Conservation (phyloP, 2,113 vertebrate species). For the Chauna torquata region DNA sequence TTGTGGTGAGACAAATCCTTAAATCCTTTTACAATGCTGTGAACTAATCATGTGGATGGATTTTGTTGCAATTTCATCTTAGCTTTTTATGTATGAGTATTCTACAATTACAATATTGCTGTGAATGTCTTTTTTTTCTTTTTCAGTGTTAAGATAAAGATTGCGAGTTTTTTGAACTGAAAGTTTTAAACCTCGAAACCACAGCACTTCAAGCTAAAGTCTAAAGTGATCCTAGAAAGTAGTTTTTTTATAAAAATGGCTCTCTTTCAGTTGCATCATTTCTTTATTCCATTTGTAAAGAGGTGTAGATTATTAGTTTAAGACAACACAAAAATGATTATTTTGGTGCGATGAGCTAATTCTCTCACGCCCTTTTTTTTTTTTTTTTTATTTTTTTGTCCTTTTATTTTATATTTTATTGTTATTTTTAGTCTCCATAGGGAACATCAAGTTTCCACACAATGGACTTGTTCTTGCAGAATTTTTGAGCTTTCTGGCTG, state of each 20-base stretch:
- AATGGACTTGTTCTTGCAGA: not conserved
- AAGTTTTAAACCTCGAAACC: not conserved
- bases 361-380: not conserved
- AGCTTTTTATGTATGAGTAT: not conserved
- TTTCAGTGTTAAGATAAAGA: not conserved
- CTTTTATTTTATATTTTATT: not conserved
- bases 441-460: not conserved
- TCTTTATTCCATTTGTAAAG: not conserved
- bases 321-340: not conserved
- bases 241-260: not conserved
- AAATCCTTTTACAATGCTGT: not conserved
- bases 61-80: not conserved
- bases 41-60: not conserved
- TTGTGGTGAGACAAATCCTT: not conserved
- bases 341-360: not conserved
- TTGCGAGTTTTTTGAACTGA: not conserved
- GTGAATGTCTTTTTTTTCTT: not conserved
- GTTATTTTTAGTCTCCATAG: not conserved
- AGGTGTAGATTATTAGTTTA: not conserved
- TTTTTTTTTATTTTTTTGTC: not conserved
- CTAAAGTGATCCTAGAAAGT: not conserved
- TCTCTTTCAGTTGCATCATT: not conserved
- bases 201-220: not conserved
- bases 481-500: conserved; percentile 14
- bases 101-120: not conserved